These are phyloP conservation scores for Semaprochilodus insignis DNA, from an alignment of 2,797 vertebrate species.

Conservation along the genomic window DNA sequence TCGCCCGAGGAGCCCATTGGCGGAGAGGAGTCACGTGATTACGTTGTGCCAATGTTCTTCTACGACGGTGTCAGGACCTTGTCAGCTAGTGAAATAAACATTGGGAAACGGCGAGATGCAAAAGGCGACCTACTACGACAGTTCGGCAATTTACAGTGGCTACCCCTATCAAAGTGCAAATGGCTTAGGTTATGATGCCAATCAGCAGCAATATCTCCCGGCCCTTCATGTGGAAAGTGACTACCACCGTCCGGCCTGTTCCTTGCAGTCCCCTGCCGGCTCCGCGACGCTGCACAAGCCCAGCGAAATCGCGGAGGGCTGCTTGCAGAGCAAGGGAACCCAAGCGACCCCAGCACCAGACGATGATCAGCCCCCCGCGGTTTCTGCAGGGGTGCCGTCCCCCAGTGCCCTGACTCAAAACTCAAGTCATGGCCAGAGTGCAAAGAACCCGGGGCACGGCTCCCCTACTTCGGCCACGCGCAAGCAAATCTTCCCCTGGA, in stretches of 20 bases:
- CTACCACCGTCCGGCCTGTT: slow-evolving; percentile 96
- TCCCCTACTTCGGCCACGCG: slow-evolving; percentile 85
- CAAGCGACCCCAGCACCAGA: slow-evolving; percentile 77
- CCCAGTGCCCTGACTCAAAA: slow-evolving; percentile 88
- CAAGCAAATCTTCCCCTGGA: slow-evolving; percentile 98
- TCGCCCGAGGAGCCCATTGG: slow-evolving; percentile 96
- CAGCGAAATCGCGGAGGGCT: slow-evolving; percentile 89
- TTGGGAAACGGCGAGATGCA: slow-evolving; percentile 99
- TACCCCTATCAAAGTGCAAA: slow-evolving; percentile 99
- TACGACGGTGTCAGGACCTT: slow-evolving; percentile 98
- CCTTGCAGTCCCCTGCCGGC: slow-evolving; percentile 90
- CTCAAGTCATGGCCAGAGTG: slow-evolving; percentile 82
- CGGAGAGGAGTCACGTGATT: slow-evolving; percentile 97
- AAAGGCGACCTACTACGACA: slow-evolving; percentile 99
- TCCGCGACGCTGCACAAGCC: slow-evolving; percentile 88
- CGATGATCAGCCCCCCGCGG: slow-evolving; percentile 78
- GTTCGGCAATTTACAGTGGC: slow-evolving; percentile 98
- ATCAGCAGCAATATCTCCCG: slow-evolving; percentile 94
- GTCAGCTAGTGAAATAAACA: slow-evolving; percentile 99
- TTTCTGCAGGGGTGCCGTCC: slow-evolving; percentile 79
- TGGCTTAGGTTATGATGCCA: slow-evolving; percentile 97
- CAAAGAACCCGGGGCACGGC: slow-evolving; percentile 85
- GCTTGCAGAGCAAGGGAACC: slow-evolving; percentile 87
- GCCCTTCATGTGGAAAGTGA: slow-evolving; percentile 92
- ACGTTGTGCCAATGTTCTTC: slow-evolving; percentile 99